A percentile compares a stretch with the other conserved stretches of the same genome.
phyloP scores from a whole-genome alignment of 2,888 invertebrate genomes.

The Tachina lurida region DNA sequence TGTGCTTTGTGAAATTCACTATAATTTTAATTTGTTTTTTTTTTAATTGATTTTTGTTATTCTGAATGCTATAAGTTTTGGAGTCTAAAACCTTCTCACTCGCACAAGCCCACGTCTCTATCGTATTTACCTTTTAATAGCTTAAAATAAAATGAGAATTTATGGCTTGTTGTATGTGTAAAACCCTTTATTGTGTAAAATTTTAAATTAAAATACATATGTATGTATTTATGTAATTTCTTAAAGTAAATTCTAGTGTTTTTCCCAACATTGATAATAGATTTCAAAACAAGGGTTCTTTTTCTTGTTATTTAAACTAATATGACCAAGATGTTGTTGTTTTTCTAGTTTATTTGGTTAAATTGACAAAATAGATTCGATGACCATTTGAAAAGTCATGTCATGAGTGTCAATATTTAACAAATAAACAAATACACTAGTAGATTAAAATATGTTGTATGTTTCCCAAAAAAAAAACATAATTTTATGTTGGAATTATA shows the following conservation, averaged over 20 bases:
- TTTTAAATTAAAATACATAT: constrained; percentile 53
- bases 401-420: constrained; percentile 77
- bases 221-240: constrained; percentile 36
- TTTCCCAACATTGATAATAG: constrained; percentile 49
- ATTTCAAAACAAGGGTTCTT: constrained; percentile 58
- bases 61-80: too few relatives aligned
- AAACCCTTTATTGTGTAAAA: constrained; percentile 72
- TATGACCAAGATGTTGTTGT: constrained; percentile 31
- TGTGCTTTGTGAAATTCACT: too few relatives aligned
- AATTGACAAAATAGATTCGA: constrained; percentile 72
- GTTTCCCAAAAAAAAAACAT: constrained; percentile 12
- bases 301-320: constrained; percentile 10
- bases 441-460: constrained; percentile 25
- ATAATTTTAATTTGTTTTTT: too few relatives aligned
- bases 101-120: not conserved
- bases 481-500: constrained; percentile 45
- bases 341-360: constrained; percentile 33
- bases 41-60: too few relatives aligned
- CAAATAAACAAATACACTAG: constrained; percentile 69
- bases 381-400: constrained; percentile 73
- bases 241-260: constrained; percentile 44
- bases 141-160: too few relatives aligned
- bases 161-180: constrained; percentile 26
- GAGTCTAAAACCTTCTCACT: too few relatives aligned
- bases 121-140: too few relatives aligned